Base-by-base conservation (phyloP, 2,888 invertebrate species). In the Orchesella flavescens region DNA sequence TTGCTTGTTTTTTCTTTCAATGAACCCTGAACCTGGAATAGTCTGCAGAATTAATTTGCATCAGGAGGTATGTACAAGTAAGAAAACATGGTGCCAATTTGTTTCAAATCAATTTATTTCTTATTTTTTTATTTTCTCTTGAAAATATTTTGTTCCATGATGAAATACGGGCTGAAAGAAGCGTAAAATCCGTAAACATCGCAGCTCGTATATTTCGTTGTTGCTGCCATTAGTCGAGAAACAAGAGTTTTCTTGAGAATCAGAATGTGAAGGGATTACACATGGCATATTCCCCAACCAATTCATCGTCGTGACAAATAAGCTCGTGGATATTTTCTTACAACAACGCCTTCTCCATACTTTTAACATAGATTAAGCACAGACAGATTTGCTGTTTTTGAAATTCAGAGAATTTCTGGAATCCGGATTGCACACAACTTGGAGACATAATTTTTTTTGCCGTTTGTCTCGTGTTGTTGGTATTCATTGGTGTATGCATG, bases 341-440 rank as follows among this genome's bases (percentile, higher is more conserved):
- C 23, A 53, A 13, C 19, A 13, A 61, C 61, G 61, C 12, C 21
- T 34, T 34, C 23, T 15, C 34, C 66, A 75, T 46, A 69, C 59
- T 46, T 77, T 68, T 68, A 69, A 24, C 59, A 10, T 44, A 34
- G 57, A 69, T 59, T 69, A 77, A 68, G 43, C 23, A 46, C 61
- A 57, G 66, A 80, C 65, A 73, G 44, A 73, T 73, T 73, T 61
- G 44, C 59, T 59, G 74, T 75, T 57, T 73, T 75, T 34, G 59
- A 75, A 74, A 81, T 81, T 63, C 23, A 49, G 73, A 81, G 75
- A 81, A 81, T 81, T 49, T 69, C 74, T 61, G 81, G 81, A 81
- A 81, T 81, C 75, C 81, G 61, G 81, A 66, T 74, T 75, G 75
- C 69, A 69, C 49, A 59, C 68, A 75, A 7, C 24, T 76, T 49